Base-by-base conservation (phyloP, 2,888 invertebrate species). In the Erpobdella octoculata region DNA sequence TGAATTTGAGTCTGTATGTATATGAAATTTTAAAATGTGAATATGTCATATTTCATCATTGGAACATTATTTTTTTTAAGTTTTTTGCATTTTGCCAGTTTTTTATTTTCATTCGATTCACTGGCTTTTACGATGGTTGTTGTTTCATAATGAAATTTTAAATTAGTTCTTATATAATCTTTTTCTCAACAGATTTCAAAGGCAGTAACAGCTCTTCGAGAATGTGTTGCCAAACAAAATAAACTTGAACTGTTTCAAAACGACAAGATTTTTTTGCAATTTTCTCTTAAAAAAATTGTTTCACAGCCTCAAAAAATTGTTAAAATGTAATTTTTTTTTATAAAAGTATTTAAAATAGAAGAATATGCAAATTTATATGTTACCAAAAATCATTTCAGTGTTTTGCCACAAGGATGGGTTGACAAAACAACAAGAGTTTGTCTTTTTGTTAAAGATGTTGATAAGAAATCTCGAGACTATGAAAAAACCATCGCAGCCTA, bases 401-500 rank as follows among this genome's bases (percentile, higher is more conserved):
- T 48, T 4, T 58, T 69, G 8, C 69, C 69, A 1, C 69, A 69
- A 35, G 46, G 35, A 69, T 28, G 25, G 58, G 36, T 33, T 9
- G 25, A 33, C n/a, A 85, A 87, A 38, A 85, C 87, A 2, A 87
- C 88, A 73, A 91, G 91, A 77, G 86, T 91, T 31, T 90, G 90
- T 74, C 81, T 92, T 18, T 88, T 93, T 79, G 91, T 91, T 38
- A 87, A 88, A 8, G 92, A 93, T 80, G 81, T 91, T 59, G 87
- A 89, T 78, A 88, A 87, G 77, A 89, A 89, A 4, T 88, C 87
- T 78, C 76, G 82, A 69, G 91, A 91, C 76, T 89, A 88, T 81
- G 91, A 91, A 76, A 87, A 89, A 35, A 90, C 91, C 2, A 83
- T 89, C 70, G 88, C 89, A 58, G 87, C 89, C 79, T 91, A 89